Evolutionary conservation across 1,140 invertebrate genomes (phyloP).

Genomic region (Contarinia nasturtii): DNA sequence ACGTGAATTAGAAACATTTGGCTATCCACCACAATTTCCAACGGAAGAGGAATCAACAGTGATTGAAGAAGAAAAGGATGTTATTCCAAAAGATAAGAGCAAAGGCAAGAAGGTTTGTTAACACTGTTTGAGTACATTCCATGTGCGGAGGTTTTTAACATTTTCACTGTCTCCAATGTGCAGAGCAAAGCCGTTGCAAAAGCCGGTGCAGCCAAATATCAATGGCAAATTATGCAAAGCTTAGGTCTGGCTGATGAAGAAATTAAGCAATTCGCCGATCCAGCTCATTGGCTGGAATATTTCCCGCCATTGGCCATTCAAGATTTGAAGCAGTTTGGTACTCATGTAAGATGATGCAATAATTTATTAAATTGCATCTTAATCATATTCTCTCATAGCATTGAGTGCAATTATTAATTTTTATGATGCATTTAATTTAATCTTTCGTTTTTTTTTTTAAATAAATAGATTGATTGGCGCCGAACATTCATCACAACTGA

Average conservation of each 20-base stretch:
- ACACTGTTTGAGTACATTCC: too few species aligned
- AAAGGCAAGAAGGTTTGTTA: conserved; percentile 75
- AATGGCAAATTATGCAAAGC: conserved; percentile 98
- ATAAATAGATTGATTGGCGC: conserved; percentile 81
- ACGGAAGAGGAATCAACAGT: conserved; percentile 26
- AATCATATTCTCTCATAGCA: neutral
- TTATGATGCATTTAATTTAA: neutral
- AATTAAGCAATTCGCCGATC: conserved; percentile 83
- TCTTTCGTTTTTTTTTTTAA: neutral
- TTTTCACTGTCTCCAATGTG: conserved; percentile 18
- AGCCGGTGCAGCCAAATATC: conserved; percentile 71
- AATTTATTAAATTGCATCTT: neutral
- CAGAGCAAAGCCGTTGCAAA: conserved; percentile 92
- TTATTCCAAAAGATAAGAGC: conserved; percentile 76
- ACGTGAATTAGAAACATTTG: conserved; percentile 80
- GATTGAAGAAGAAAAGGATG: conserved; percentile 32
- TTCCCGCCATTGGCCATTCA: conserved; percentile 80
- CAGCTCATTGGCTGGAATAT: conserved; percentile 83
- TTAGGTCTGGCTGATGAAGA: conserved; percentile 79
- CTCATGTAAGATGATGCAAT: conserved; percentile 48
- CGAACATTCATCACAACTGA: conserved; percentile 96
- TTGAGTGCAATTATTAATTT: too few species aligned
- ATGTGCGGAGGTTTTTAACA: too few species aligned
- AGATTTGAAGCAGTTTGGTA: conserved; percentile 76
- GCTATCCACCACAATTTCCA: conserved; percentile 86